Conservation (phyloP, 2,888 invertebrate genomes). For the Xanthia icteritia region DNA sequence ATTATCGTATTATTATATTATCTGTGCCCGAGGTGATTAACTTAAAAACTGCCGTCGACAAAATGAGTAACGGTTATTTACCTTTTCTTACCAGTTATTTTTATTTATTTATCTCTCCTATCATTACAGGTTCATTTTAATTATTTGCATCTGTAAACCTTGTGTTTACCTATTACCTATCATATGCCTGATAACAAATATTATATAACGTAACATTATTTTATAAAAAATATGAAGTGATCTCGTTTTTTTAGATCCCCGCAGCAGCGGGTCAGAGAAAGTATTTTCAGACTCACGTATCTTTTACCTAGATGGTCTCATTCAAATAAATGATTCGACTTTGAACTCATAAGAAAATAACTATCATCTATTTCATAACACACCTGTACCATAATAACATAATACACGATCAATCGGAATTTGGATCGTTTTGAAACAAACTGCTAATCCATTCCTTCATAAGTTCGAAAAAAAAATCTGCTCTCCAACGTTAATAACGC, state of each 20-base stretch:
- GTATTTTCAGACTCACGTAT: background rate
- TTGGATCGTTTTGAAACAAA: too few relatives aligned
- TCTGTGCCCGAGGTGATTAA: background rate
- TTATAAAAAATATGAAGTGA: background rate
- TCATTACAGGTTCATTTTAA: too few relatives aligned
- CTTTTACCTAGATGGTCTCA: too few relatives aligned
- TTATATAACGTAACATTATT: background rate
- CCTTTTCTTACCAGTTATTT: too few relatives aligned
- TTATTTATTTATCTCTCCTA: too few relatives aligned
- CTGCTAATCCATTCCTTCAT: too few relatives aligned
- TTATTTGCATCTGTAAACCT: background rate
- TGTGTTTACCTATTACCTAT: background rate
- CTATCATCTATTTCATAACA: background rate
- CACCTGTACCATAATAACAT: too few relatives aligned
- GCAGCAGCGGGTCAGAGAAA: background rate
- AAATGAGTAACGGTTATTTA: background rate
- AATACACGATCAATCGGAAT: too few relatives aligned
- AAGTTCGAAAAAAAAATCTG: too few relatives aligned
- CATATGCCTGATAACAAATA: background rate
- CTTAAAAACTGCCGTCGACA: background rate
- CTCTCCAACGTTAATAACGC: too few relatives aligned
- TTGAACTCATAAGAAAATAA: background rate
- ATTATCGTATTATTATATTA: too few relatives aligned
- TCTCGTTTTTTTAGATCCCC: background rate
- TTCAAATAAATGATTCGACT: background rate